phyloP scores from a whole-genome alignment of 2,888 invertebrate genomes.

The Mythimna pallens region DNA sequence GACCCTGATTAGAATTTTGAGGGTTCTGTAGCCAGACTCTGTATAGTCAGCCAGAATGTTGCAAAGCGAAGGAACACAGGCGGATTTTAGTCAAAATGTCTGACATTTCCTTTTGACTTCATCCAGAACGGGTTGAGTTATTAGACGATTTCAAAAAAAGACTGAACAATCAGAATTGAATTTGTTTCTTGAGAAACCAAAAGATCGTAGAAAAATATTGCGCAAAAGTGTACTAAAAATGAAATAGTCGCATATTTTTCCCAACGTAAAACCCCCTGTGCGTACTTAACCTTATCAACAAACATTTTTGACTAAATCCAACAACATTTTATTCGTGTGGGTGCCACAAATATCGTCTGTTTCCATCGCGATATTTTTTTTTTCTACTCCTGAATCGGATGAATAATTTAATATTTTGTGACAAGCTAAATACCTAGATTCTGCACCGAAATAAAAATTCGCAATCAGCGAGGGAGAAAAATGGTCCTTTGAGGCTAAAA shows the following conservation, averaged over 20 bases:
- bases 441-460: conserved; percentile 40
- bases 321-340: conserved; percentile 3
- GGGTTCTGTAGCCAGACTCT: too few relatives aligned
- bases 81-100: too few relatives aligned
- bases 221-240: not conserved
- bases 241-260: not conserved
- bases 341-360: conserved; percentile 1
- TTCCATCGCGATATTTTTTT: conserved; percentile 19
- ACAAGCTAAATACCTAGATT: conserved; percentile 33
- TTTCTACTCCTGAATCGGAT: conserved; percentile 19
- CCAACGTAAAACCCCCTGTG: not conserved
- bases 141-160: too few relatives aligned
- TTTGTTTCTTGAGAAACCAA: too few relatives aligned
- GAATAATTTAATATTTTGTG: conserved; percentile 31
- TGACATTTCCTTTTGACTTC: too few relatives aligned
- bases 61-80: too few relatives aligned
- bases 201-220: too few relatives aligned
- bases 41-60: too few relatives aligned
- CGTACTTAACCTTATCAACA: not conserved
- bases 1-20: too few relatives aligned
- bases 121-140: too few relatives aligned
- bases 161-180: too few relatives aligned
- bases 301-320: not conserved
- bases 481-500: conserved; percentile 19
- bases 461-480: conserved; percentile 33